Base-by-base conservation (phyloP, 2,797 vertebrate genomes). In the Hoplostethus atlanticus region DNA sequence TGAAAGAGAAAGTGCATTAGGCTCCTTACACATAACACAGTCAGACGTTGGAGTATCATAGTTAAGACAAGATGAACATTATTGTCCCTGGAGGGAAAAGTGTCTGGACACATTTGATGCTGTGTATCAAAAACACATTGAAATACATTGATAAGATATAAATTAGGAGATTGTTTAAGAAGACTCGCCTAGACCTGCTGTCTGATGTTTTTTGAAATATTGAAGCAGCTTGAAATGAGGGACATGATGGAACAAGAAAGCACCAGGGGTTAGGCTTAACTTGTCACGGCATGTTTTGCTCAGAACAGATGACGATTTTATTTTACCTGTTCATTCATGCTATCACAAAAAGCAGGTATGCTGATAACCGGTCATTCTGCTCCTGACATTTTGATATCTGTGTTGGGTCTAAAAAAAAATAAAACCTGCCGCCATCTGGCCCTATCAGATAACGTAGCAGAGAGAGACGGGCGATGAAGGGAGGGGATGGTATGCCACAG, bases 191-290 rank as follows among this genome's bases (percentile, higher is more conserved):
- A 38, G 16, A 50, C 0, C 1, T 38, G 47, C 66, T 58, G 5
- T 59, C 51, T 78, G 71, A 80, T 67, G 53, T 68, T 66, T 64
- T 67, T 67, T 34, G 40, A 53, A 77, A 66, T 56, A 71, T 61
- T 64, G 58, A 63, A 76, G 57, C 75, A 2, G 17, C 62, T 30
- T 15, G 1, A 42, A 78, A 65, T 58, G 61, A 74, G 63, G 73
- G 46, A 30, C 11, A 15, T 48, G 80, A 73, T 82, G 81, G 59
- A 53, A 84, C 85, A 87, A 86, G 84, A 83, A 77, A 79, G 51
- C 75, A 67, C 34, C 57, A 51, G 51, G 52, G 55, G 63, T 69
- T 58, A 70, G 74, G 69, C 36, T 71, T 42, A 80, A 72, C 68
- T 66, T 81, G 72, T 80, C 54, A 80, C 74, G 61, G 85, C 51